Conservation (phyloP, 2,113 vertebrate genomes). For the Ciconia boyciana region DNA sequence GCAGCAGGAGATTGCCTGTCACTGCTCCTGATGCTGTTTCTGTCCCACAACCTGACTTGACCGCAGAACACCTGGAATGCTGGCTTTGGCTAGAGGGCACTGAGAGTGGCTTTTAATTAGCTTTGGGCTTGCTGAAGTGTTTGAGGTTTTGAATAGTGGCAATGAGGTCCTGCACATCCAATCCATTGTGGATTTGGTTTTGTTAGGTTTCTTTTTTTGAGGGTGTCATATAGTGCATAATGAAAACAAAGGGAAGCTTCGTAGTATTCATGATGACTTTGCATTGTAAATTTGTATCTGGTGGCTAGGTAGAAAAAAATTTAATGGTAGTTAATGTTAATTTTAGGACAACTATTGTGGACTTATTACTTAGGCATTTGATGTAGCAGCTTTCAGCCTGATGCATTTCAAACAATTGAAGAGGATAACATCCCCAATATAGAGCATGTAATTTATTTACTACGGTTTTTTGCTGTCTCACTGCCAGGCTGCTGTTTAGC, state of each 20-base stretch:
- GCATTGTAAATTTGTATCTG: background rate
- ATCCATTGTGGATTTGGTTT: background rate
- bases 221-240: background rate
- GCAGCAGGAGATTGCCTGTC: background rate
- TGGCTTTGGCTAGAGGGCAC: background rate
- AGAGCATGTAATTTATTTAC: background rate
- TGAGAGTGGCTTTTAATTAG: background rate
- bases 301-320: background rate
- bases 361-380: background rate
- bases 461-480: background rate
- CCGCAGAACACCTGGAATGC: background rate
- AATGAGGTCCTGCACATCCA: background rate
- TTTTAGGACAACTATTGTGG: background rate
- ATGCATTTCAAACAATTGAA: background rate
- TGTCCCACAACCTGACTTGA: background rate
- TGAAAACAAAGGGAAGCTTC: background rate
- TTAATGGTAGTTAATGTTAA: background rate
- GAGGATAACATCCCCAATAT: background rate
- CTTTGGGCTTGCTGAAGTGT: background rate
- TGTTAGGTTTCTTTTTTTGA: background rate
- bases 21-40: background rate
- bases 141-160: background rate
- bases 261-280: background rate
- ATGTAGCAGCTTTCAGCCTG: background rate
- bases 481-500: background rate